Evolutionary conservation across 2,888 invertebrate genomes (phyloP).

Genomic region (Nudaria mundana): DNA sequence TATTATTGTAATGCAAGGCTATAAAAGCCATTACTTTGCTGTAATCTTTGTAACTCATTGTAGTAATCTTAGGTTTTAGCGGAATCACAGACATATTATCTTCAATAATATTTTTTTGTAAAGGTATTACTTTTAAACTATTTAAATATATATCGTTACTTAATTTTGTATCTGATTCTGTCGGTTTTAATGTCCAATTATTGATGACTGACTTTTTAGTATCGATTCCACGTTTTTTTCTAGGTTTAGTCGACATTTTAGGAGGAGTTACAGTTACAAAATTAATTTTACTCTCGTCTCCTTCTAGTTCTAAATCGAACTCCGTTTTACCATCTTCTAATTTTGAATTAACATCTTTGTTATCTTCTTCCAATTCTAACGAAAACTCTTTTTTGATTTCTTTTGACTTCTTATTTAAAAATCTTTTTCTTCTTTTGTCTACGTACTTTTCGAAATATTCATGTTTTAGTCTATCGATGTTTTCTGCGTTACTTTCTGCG

Average conservation of each 20-base stretch:
- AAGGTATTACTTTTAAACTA: slow-evolving; percentile 63
- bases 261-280: slow-evolving; percentile 20
- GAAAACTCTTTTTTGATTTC: slow-evolving; percentile 43
- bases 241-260: slow-evolving; percentile 35
- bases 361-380: slow-evolving; percentile 52
- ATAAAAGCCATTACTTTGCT: slow-evolving; percentile 58
- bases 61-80: slow-evolving; percentile 31
- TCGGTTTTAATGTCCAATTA: slow-evolving; percentile 45
- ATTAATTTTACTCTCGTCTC: slow-evolving; percentile 38
- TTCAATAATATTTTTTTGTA: slow-evolving; percentile 23
- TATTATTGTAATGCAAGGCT: slow-evolving; percentile 60
- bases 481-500: slow-evolving; percentile 42
- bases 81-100: slow-evolving; percentile 50
- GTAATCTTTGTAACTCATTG: slow-evolving; percentile 27
- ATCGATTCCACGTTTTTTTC: slow-evolving; percentile 53
- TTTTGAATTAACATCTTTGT: no score
- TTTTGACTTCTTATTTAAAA: slow-evolving; percentile 51
- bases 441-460: slow-evolving; percentile 71
- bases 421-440: slow-evolving; percentile 68
- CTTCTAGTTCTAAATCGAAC: slow-evolving; percentile 46
- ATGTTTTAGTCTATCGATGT: slow-evolving; percentile 67
- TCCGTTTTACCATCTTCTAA: slow-evolving; percentile 47
- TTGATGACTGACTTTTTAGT: slow-evolving; percentile 51
- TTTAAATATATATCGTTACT: slow-evolving; percentile 49
- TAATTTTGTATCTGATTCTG: slow-evolving; percentile 30